Conservation (phyloP, 2,888 invertebrate species). For the Torymus auratus region DNA sequence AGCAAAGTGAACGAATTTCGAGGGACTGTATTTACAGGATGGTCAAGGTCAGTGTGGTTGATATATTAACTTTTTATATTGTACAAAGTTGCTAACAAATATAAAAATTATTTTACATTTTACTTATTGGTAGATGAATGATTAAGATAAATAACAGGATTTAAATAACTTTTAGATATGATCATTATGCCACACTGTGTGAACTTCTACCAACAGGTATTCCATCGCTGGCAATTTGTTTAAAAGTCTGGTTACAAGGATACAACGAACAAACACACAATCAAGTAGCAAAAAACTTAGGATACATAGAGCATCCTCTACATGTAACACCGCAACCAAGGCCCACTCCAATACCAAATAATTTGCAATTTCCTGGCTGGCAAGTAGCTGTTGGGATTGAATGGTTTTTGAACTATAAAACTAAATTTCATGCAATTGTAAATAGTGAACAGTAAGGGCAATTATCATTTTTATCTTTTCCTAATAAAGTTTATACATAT, state of each 20-base stretch:
- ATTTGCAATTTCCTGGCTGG: conserved; percentile 76
- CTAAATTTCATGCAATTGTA: conserved; percentile 77
- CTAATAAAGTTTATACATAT: too few relatives aligned
- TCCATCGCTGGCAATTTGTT: conserved; percentile 81
- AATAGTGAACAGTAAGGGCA: conserved; percentile 79
- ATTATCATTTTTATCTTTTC: too few relatives aligned
- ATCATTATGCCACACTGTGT: conserved; percentile 85
- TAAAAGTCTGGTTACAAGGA: conserved; percentile 79
- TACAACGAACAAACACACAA: conserved; percentile 76
- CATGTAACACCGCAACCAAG: conserved; percentile 73
- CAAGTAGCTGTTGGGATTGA: conserved; percentile 76
- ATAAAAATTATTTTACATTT: background rate
- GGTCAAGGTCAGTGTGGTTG: conserved; percentile 81
- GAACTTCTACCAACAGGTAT: conserved; percentile 83
- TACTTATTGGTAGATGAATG: too few relatives aligned
- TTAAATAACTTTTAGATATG: conserved; percentile 78
- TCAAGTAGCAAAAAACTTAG: conserved; percentile 76
- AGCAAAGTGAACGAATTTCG: conserved; percentile 79
- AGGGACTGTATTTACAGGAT: conserved; percentile 85
- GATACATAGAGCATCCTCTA: conserved; percentile 75
- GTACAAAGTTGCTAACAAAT: background rate
- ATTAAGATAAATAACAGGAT: too few relatives aligned
- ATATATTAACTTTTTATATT: background rate
- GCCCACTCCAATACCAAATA: conserved; percentile 76
- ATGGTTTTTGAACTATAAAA: conserved; percentile 78